Base-by-base conservation (phyloP, 2,113 vertebrate species). In the Ardeotis arabs region DNA sequence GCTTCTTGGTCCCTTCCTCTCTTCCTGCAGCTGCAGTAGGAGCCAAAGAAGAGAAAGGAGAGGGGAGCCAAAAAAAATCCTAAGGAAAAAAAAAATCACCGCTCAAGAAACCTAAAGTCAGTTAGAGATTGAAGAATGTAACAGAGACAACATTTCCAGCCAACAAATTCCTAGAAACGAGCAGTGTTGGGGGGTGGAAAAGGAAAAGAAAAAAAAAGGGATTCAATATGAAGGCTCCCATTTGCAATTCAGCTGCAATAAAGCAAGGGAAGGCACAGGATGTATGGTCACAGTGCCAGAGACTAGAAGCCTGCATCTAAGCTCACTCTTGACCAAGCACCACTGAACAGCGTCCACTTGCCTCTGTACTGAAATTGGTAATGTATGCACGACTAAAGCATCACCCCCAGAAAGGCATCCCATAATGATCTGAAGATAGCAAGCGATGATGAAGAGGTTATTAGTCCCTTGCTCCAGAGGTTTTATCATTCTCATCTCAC, bases 131-230 rank as follows among this genome's bases (percentile, higher is more conserved):
- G 37, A 85, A 64, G 58, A 84, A 52, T 0, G 0, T 69, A 84
- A 67, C 8, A 50, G 22, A 84, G 45, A 69, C 24, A 81, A 87
- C 24, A n/a, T 12, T 63, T 9, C 9, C 33, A 83, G 29, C 33
- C 35, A 33, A 79, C 13, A 72, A 52, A 84, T 41, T 81, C 64
- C 27, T 52, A 66, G 23, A 83, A 67, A 83, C 7, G 27, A 35
- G 24, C 3, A 55, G 27, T 14, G 52, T 27, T 2, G 4, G 7
- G 1, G 4, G 18, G 6, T 11, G 14, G 29, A 22, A 20, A 19
- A 60, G 24, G n/a, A 60, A 59, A 60, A 35, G 33, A 22, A 9
- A 17, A 21, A 17, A 47, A 29, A 28, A 8, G 22, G 18, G 47
- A 67, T n/a, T 81, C 53, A 56, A 9, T 15, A 25, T 20, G 23